Base-by-base conservation (phyloP, 2,888 invertebrate genomes). In the Gari tellinella region DNA sequence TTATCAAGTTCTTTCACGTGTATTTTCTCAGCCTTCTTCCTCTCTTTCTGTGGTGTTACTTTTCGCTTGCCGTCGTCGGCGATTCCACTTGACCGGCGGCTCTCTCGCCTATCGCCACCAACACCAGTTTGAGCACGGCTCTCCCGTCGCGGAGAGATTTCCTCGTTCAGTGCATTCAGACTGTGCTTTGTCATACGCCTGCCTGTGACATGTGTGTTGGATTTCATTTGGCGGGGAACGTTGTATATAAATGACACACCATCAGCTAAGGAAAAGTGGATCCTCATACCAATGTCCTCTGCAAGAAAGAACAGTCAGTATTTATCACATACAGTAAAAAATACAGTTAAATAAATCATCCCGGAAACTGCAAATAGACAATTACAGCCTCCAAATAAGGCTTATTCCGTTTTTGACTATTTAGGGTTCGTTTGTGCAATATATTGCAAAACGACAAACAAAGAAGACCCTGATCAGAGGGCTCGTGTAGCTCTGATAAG, bases 241-340 rank as follows among this genome's bases (percentile, higher is more conserved):
- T 76, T 68, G 51, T 73, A 79, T 10, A 80, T 56, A 19, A 73
- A 52, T 10, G 49, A 46, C 10, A 78, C 48, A 2, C 82, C 82
- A n/a, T 70, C 72, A 0, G 70, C 52, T 21, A 82, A 21, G 10
- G 80, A 76, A 49, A 82, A 82, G 21, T 69, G 67, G 10, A 82
- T 80, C 45, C 48, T 64, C 61, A 74, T 63, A 37, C 25, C 37
- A 21, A 31, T 37, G n/a, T 76, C 76, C 15, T 69, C 74, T 75
- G 69, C 40, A 69, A 61, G 1, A 37, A 14, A 23, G 17, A 17
- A 56, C 8, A 31, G n/a, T n/a, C n/a, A n/a, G n/a, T n/a, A n/a
- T n/a, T n/a, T n/a, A n/a, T n/a, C n/a, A n/a, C n/a, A n/a, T n/a
- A n/a, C n/a, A n/a, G n/a, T n/a, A n/a, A n/a, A n/a, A n/a, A n/a